A percentile compares a stretch with the other conserved stretches of the same genome.
Conservation (phyloP, 2,113 vertebrate species). For the Trematomus loennbergii region DNA sequence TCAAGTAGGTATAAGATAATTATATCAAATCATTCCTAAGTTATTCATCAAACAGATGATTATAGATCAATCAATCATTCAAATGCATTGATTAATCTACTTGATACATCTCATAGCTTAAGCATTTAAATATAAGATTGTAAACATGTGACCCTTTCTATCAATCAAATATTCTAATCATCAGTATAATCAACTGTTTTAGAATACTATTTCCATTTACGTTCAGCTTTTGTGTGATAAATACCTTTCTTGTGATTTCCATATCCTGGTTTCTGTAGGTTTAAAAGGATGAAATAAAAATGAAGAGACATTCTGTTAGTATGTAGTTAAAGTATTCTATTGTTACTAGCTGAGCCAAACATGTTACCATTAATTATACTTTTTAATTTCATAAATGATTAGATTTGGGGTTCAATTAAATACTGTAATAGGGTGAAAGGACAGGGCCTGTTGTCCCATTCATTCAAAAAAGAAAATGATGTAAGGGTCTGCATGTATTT, state of each 20-base stretch:
- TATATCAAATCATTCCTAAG: neutral
- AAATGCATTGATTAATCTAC: neutral
- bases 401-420: slow-evolving; percentile 56
- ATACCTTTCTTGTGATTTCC: slow-evolving; percentile 81
- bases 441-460: slow-evolving; percentile 25
- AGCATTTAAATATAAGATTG: slow-evolving; percentile 2
- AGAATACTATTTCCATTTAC: neutral
- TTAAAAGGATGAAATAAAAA: neutral
- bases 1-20: neutral
- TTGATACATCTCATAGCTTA: neutral
- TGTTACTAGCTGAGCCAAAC: neutral
- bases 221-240: neutral
- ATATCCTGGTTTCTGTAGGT: slow-evolving; percentile 71
- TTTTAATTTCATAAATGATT: neutral
- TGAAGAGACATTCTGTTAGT: neutral
- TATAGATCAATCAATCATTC: neutral
- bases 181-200: neutral
- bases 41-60: slow-evolving; percentile 1
- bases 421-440: slow-evolving; percentile 41
- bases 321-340: neutral
- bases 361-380: neutral
- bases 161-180: neutral
- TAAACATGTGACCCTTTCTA: neutral
- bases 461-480: neutral
- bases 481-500: neutral